Conservation (phyloP, 2,113 vertebrate species). For the Paedocypris sp. region DNA sequence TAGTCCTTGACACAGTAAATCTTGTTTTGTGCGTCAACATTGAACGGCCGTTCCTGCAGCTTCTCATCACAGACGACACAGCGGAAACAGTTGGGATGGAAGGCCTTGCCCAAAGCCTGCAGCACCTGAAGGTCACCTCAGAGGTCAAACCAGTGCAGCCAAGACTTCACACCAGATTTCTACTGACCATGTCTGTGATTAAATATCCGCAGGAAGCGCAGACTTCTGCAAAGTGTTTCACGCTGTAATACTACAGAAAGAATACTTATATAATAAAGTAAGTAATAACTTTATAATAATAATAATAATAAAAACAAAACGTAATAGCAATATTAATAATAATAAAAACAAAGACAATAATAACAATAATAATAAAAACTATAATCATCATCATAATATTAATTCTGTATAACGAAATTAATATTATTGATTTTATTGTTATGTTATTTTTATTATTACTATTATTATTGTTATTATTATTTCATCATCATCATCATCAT, state of each 20-base stretch:
- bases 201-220: conserved; percentile 78
- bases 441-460: too few relatives aligned
- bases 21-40: conserved; percentile 72
- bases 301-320: too few relatives aligned
- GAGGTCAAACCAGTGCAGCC: not conserved
- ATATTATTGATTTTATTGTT: too few relatives aligned
- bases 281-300: too few relatives aligned
- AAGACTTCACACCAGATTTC: not conserved
- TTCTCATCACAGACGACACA: conserved; percentile 76
- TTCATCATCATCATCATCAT: too few relatives aligned
- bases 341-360: too few relatives aligned
- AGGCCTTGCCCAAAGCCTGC: conserved; percentile 81
- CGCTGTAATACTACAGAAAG: conserved; percentile 71
- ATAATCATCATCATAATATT: too few relatives aligned
- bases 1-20: conserved; percentile 89
- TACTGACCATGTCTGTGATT: conserved; percentile 80
- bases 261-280: too few relatives aligned
- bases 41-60: conserved; percentile 77
- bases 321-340: too few relatives aligned
- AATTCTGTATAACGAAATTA: too few relatives aligned
- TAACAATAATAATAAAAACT: too few relatives aligned
- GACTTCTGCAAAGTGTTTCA: conserved; percentile 76
- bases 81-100: conserved; percentile 82
- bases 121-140: conserved; percentile 66
- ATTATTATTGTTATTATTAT: too few relatives aligned